Base-by-base conservation (phyloP, 2,888 invertebrate genomes). In the Pseudanteris insignis region DNA sequence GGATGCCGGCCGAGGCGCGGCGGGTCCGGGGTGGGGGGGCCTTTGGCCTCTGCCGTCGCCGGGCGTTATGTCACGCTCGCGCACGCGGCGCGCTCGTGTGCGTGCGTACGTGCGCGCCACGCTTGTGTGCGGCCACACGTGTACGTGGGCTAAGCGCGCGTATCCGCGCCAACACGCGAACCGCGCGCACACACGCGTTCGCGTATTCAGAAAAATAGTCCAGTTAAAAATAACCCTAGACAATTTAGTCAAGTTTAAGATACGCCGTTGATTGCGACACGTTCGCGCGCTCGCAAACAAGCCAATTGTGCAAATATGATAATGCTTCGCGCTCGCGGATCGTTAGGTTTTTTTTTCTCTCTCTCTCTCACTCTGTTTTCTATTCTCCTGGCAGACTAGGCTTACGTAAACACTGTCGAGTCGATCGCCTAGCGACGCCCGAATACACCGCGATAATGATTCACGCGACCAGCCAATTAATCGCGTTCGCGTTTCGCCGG, bases 41-140 rank as follows among this genome's bases (percentile, higher is more conserved):
- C 77, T 76, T 77, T 76, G 77, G 77, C 75, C 75, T 73, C 72
- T 70, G 72, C 71, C 75, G 74, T 76, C 74, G 64, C 69, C 75
- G 75, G 77, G 76, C 77, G 77, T 75, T 76, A 75, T 76, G 77
- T 78, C 75, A 72, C 78, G 74, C 77, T 74, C 73, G 69, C 71
- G 68, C 70, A 64, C 65, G 38, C 61, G 12, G 43, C 53, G 25
- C 26, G 41, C 38, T 28, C 60, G 61, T 63, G 55, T 54, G 34
- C 60, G 61, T 63, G 55, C 51, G 34, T 6, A 3, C 41, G 25
- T 30, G 37, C 59, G 6, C 18, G 18, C 18, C 33, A 14, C 26
- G 15, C n/a, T 5, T 4, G 9, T 8, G 36, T 5, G 13, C 43
- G 43, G 51, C 50, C 14, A 37, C 51, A 15, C 41, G 50, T 13